phyloP scores from a whole-genome alignment of 2,888 invertebrate species.

The Polyommatus icarus region DNA sequence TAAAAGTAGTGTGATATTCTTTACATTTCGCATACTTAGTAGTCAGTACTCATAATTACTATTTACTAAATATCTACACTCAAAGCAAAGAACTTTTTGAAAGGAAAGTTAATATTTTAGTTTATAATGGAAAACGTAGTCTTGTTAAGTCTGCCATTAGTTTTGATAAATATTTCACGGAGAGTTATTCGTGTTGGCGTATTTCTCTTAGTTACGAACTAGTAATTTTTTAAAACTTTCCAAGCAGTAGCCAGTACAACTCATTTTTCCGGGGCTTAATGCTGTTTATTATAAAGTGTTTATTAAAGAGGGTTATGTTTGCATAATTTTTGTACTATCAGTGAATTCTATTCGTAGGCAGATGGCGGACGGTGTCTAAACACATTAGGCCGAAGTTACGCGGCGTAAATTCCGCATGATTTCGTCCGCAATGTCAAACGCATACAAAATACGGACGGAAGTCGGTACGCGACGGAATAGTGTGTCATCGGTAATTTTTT shows the following conservation, averaged over 20 bases:
- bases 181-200: background rate
- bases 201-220: slow-evolving; percentile 1
- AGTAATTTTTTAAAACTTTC: background rate
- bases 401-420: too few relatives aligned
- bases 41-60: too few relatives aligned
- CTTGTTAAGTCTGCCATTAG: background rate
- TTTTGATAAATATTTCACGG: slow-evolving; percentile 4
- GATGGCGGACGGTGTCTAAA: too few relatives aligned
- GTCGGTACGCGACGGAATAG: too few relatives aligned
- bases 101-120: background rate
- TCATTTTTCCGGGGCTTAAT: background rate
- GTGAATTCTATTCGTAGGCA: too few relatives aligned
- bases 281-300: too few relatives aligned
- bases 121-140: background rate
- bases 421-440: too few relatives aligned
- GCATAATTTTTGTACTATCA: background rate
- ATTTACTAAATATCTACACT: background rate
- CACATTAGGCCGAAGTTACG: too few relatives aligned
- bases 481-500: too few relatives aligned
- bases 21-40: background rate
- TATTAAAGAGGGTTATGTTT: background rate
- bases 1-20: background rate
- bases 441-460: too few relatives aligned
- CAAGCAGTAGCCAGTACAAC: background rate
- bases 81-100: background rate